phyloP scores from a whole-genome alignment of 2,888 invertebrate species.

The Drosophila testacea region DNA sequence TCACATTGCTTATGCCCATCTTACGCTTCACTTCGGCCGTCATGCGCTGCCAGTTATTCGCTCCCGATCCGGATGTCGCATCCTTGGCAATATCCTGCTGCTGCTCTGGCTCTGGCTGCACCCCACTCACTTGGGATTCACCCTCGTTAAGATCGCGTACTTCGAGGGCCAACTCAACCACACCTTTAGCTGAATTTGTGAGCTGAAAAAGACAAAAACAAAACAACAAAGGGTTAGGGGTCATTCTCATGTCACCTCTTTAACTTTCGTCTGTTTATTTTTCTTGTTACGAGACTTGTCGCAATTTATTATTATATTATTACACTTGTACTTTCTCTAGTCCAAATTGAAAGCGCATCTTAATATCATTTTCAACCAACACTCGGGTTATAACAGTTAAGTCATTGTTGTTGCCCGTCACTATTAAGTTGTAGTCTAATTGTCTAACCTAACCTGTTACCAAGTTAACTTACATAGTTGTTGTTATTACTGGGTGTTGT shows the following conservation, averaged over 20 bases:
- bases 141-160: conserved; percentile 76
- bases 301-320: conserved; percentile 41
- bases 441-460: conserved; percentile 19
- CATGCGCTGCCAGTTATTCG: conserved; percentile 78
- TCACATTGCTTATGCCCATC: conserved; percentile 77
- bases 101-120: conserved; percentile 3
- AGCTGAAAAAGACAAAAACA: conserved; percentile 59
- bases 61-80: conserved; percentile 12
- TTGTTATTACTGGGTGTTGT: conserved; percentile 63
- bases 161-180: conserved; percentile 83
- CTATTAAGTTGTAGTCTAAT: conserved; percentile 28
- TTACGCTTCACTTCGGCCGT: conserved; percentile 83
- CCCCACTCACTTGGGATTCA: conserved; percentile 15
- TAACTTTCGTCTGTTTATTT: conserved; percentile 31
- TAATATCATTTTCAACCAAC: conserved; percentile 41
- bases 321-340: conserved; percentile 50
- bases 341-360: conserved; percentile 39
- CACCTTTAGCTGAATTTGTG: conserved; percentile 82
- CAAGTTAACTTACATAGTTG: conserved; percentile 63
- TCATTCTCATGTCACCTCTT: conserved; percentile 27
- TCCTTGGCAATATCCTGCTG: conserved; percentile 11
- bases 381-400: conserved; percentile 37
- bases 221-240: conserved; percentile 23
- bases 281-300: conserved; percentile 38
- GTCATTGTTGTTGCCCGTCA: conserved; percentile 41